These are phyloP conservation scores for Drosophila aff. DNA, from an alignment of 1,140 invertebrate species.

Conservation along the genomic window DNA sequence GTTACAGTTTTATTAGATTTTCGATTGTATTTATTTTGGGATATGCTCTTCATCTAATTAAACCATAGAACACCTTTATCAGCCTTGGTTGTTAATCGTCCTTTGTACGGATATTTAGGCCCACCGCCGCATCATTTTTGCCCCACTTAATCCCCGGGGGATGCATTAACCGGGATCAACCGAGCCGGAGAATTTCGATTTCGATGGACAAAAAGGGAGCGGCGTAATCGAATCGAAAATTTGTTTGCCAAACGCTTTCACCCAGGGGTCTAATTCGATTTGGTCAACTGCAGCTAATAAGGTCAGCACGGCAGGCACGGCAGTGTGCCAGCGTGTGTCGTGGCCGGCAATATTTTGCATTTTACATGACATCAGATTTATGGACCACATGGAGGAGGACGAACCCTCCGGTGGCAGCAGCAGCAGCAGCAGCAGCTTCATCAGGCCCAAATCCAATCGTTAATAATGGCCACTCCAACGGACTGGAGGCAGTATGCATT, in stretches of 20 bases:
- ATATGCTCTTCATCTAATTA: not conserved
- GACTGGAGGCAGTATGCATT: conserved; percentile 26
- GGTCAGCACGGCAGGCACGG: conserved; percentile 24
- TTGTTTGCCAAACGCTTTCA: conserved; percentile 60
- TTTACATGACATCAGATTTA: conserved; percentile 66
- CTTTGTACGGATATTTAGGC: not conserved
- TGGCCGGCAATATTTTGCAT: conserved; percentile 52
- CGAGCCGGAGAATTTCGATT: conserved; percentile 32
- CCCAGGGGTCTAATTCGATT: conserved; percentile 78
- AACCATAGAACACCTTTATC: not conserved
- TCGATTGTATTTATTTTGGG: not conserved
- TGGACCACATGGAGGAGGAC: conserved; percentile 41
- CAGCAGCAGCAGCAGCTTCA: conserved; percentile 10
- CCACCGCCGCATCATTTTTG: not conserved
- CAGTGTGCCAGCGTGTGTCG: conserved; percentile 22
- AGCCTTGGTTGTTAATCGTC: conserved; percentile 1
- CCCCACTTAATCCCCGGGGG: conserved; percentile 1
- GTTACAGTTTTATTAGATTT: not conserved
- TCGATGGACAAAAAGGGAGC: conserved; percentile 23
- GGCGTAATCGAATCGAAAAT: conserved; percentile 67
- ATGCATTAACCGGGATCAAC: conserved; percentile 57
- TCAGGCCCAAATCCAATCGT: conserved; percentile 20
- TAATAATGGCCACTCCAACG: conserved; percentile 25
- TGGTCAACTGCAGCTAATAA: conserved; percentile 68
- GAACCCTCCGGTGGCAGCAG: conserved; percentile 6